phyloP scores from a whole-genome alignment of 2,797 vertebrate genomes.

The Sarcoramphus papa region DNA sequence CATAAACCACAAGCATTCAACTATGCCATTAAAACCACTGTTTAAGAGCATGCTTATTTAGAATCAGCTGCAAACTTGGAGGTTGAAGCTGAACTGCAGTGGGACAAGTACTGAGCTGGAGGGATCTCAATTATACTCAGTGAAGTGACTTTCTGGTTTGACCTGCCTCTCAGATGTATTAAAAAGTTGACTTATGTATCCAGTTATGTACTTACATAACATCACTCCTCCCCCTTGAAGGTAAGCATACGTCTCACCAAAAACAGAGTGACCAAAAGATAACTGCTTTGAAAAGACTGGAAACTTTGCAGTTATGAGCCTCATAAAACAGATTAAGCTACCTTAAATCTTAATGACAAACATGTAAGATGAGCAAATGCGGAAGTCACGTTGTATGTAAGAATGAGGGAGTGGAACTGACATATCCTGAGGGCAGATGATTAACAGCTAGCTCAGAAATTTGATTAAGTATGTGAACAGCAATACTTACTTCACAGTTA shows the following conservation, averaged over 20 bases:
- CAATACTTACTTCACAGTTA: not conserved
- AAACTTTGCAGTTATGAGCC: not conserved
- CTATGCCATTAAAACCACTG: not conserved
- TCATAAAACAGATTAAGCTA: not conserved
- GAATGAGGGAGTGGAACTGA: not conserved
- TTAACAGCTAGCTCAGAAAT: not conserved
- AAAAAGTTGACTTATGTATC: not conserved
- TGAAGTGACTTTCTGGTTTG: not conserved
- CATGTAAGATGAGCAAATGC: not conserved
- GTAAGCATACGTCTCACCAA: not conserved
- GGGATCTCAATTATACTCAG: not conserved
- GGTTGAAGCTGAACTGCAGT: not conserved
- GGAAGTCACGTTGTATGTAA: fast-evolving
- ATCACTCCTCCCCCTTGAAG: not conserved
- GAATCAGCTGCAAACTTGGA: not conserved
- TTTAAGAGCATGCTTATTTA: not conserved
- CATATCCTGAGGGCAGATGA: not conserved
- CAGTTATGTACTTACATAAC: not conserved
- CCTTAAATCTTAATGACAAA: not conserved
- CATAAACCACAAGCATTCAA: not conserved
- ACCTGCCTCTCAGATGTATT: not conserved
- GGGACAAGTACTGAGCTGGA: not conserved
- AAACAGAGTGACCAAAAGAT: not conserved
- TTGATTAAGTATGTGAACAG: not conserved
- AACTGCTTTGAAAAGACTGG: not conserved